These are phyloP conservation scores for Sinocyclocheilus maitianheensis DNA, from an alignment of 2,113 vertebrate genomes.

Conservation along the genomic window DNA sequence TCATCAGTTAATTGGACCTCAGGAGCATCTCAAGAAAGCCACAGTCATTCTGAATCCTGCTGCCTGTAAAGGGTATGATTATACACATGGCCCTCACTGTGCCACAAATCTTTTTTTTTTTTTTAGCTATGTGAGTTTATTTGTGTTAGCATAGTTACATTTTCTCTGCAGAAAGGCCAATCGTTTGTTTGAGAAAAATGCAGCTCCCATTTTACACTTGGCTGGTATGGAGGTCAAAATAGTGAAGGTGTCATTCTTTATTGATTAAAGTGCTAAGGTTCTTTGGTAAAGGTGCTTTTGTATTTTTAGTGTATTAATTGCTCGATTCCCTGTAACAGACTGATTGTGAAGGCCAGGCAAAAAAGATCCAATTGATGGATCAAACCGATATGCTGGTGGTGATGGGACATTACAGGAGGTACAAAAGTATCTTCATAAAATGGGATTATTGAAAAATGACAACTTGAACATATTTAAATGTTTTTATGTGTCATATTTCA, in stretches of 20 bases:
- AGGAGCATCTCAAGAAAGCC: slow-evolving; percentile 84
- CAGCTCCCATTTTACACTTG: slow-evolving; percentile 93
- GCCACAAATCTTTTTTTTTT: not conserved
- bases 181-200: slow-evolving; percentile 95
- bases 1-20: slow-evolving; percentile 82
- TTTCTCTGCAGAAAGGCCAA: slow-evolving; percentile 84
- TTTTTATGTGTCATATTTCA: slow-evolving; percentile 2
- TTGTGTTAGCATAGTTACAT: not conserved
- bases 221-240: slow-evolving; percentile 91
- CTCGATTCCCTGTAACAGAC: slow-evolving; percentile 77
- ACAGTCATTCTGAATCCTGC: slow-evolving; percentile 96
- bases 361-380: slow-evolving; percentile 91
- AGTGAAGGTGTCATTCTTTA: slow-evolving; percentile 81
- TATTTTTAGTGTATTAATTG: slow-evolving; percentile 18
- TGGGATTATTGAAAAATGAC: not conserved
- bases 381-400: slow-evolving; percentile 89
- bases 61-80: slow-evolving; percentile 86
- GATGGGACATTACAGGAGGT: slow-evolving; percentile 96
- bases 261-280: not conserved
- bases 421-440: slow-evolving; percentile 13
- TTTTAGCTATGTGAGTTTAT: not conserved
- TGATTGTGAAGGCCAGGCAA: slow-evolving; percentile 96
- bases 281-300: not conserved
- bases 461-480: not conserved
- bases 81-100: not conserved